A percentile compares a stretch with the other conserved stretches of the same genome.
Evolutionary conservation across 2,888 invertebrate species (phyloP).

Genomic region (Archips xylosteana): DNA sequence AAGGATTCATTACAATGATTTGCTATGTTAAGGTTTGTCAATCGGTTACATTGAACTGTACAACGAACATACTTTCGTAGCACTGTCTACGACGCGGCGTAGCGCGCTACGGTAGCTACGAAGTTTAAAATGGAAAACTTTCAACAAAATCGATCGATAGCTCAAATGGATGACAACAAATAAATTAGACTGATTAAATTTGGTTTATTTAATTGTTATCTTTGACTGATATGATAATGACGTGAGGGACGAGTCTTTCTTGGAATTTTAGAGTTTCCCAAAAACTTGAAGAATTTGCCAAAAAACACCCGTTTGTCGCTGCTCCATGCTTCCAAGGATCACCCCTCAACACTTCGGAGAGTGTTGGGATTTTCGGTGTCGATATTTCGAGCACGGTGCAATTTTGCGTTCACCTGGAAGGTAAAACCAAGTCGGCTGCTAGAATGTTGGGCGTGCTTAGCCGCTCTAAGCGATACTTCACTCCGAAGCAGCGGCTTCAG

Average conservation of each 20-base stretch:
- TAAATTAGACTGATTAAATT: background rate
- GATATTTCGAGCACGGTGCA: too few species aligned
- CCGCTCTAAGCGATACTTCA: too few species aligned
- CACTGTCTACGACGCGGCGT: constrained; percentile 8
- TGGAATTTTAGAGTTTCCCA: background rate
- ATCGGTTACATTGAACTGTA: background rate
- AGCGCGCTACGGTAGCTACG: constrained; percentile 1
- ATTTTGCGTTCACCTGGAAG: too few species aligned
- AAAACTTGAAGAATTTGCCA: too few species aligned
- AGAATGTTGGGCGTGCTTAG: too few species aligned
- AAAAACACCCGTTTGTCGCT: too few species aligned
- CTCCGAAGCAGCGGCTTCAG: too few species aligned
- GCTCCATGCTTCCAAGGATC: too few species aligned
- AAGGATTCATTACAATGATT: too few species aligned
- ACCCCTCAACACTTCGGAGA: too few species aligned
- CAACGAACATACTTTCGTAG: constrained; percentile 2
- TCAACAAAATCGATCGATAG: background rate
- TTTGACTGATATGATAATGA: background rate
- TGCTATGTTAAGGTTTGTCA: background rate
- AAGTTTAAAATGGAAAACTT: background rate
- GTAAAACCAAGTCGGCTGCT: too few species aligned
- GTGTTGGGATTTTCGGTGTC: too few species aligned
- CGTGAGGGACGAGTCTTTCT: background rate
- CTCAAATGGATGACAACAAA: background rate
- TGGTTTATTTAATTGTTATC: background rate